A percentile compares a stretch with the other conserved stretches of the same genome.
Conservation (phyloP, 1,140 invertebrate genomes). For the Cecropterus lyciades region DNA sequence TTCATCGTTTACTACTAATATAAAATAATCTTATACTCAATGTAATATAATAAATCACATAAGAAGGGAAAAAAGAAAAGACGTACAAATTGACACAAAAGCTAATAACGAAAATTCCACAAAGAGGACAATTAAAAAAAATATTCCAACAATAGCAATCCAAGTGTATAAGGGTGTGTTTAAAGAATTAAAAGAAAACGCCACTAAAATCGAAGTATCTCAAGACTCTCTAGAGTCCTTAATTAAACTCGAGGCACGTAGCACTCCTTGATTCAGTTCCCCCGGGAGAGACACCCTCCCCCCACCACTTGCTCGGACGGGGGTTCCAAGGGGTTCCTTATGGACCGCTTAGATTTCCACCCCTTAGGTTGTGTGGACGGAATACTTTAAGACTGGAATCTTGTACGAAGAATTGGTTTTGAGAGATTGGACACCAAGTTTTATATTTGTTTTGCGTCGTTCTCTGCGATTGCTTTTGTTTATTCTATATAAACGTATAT, state of each 20-base stretch:
- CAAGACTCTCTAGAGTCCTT: slow-evolving; percentile 70
- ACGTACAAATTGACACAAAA: not conserved
- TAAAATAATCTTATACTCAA: no score
- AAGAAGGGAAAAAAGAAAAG: not conserved
- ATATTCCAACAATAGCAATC: slow-evolving; percentile 25
- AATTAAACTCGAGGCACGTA: slow-evolving; percentile 82
- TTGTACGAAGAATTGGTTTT: slow-evolving; percentile 77
- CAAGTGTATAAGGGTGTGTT: slow-evolving; percentile 37
- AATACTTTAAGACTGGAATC: slow-evolving; percentile 80
- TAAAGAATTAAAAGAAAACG: slow-evolving; percentile 76
- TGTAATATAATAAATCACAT: no score
- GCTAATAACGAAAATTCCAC: slow-evolving; percentile 6
- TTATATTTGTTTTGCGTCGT: slow-evolving; percentile 51
- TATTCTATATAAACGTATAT: not conserved
- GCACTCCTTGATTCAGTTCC: slow-evolving; percentile 80
- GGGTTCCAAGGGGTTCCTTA: slow-evolving; percentile 62
- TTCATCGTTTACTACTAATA: no score
- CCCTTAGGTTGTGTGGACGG: slow-evolving; percentile 74
- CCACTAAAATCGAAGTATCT: slow-evolving; percentile 80
- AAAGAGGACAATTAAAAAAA: slow-evolving; percentile 15
- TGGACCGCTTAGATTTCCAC: slow-evolving; percentile 82
- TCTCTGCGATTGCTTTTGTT: slow-evolving; percentile 32
- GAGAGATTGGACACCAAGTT: slow-evolving; percentile 74
- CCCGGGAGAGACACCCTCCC: slow-evolving; percentile 53
- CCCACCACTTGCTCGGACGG: slow-evolving; percentile 41